These are phyloP conservation scores for Syngnathus typhle DNA, from an alignment of 2,113 vertebrate genomes.

Conservation along the genomic window DNA sequence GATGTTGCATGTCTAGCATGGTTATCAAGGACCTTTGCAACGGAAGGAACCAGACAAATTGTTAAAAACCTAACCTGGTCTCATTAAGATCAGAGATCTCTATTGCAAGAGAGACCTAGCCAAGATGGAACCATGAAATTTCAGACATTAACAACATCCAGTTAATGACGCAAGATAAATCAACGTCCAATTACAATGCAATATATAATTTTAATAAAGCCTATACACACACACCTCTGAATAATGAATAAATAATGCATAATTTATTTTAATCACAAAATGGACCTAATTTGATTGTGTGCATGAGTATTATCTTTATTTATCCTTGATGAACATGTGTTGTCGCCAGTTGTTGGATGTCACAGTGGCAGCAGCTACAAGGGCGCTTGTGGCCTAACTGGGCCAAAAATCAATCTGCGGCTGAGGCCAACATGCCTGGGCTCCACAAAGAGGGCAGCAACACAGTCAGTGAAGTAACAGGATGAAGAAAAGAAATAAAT, in stretches of 20 bases:
- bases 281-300: background rate
- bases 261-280: no score
- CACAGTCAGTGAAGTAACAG: constrained; percentile 43
- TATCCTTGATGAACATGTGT: constrained; percentile 32
- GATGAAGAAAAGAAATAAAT: constrained; percentile 46
- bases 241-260: no score
- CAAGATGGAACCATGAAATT: background rate
- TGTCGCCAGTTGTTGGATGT: constrained; percentile 41
- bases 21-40: background rate
- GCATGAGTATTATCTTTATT: background rate
- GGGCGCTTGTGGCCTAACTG: constrained; percentile 46
- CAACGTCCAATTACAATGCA: no score
- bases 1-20: background rate
- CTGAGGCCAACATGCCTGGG: constrained; percentile 51
- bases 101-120: background rate
- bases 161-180: no score
- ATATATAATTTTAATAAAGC: no score
- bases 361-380: constrained; percentile 42
- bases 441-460: constrained; percentile 48
- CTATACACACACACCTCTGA: no score
- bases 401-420: constrained; percentile 51
- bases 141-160: no score
- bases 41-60: background rate
- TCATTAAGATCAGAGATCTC: background rate
- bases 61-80: background rate